Conservation (phyloP, 2,113 vertebrate genomes). For the Numida meleagris region DNA sequence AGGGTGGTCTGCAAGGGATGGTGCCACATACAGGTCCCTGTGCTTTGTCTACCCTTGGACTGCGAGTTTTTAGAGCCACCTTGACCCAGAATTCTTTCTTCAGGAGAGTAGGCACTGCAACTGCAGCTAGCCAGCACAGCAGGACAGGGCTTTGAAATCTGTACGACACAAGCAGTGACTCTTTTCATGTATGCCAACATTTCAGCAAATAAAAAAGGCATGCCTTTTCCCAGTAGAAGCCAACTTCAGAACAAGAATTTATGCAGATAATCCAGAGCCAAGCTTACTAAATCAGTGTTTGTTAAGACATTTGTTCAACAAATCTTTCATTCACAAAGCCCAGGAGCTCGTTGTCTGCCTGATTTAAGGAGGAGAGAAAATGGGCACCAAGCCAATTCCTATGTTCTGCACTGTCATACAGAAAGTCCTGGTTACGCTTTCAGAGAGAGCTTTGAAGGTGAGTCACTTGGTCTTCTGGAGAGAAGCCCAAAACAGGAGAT, state of each 20-base stretch:
- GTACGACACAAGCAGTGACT: not conserved
- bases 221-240: not conserved
- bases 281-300: not conserved
- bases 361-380: conserved; percentile 8
- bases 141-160: not conserved
- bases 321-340: conserved; percentile 35
- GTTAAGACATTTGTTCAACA: not conserved
- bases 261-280: conserved; percentile 17
- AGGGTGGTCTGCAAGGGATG: fast-evolving
- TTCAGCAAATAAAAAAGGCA: not conserved
- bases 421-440: conserved; percentile 9
- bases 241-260: conserved; percentile 33
- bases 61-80: not conserved
- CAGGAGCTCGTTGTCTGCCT: not conserved
- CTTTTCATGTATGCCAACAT: not conserved
- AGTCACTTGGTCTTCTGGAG: conserved; percentile 39
- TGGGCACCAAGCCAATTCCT: not conserved
- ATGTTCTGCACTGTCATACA: not conserved
- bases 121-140: not conserved
- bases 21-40: fast-evolving
- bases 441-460: conserved; percentile 27
- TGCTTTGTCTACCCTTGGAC: not conserved
- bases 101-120: not conserved
- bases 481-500: not conserved
- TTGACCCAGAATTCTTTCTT: not conserved